Conservation (phyloP, 1,140 invertebrate species). For the Anthonomus grandis region DNA sequence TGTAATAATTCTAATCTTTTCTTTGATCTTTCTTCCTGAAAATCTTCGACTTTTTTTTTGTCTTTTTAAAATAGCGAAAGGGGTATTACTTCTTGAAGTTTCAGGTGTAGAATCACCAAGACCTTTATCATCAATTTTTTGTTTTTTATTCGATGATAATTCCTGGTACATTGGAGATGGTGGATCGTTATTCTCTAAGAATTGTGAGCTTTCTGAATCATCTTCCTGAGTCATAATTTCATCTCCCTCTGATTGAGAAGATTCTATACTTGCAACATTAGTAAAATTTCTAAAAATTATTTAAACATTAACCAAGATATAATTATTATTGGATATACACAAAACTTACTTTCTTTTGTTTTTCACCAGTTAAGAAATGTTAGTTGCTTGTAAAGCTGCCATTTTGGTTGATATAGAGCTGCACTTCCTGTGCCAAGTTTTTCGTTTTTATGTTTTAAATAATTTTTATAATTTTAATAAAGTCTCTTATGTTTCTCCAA, state of each 20-base stretch:
- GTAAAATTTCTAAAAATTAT: not conserved
- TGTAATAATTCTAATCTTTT: slow-evolving; percentile 3
- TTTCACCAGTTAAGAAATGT: too few species aligned
- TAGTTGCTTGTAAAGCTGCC: too few species aligned
- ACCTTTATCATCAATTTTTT: too few species aligned
- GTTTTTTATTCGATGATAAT: too few species aligned
- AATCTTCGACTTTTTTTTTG: slow-evolving; percentile 1
- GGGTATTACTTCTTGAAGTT: slow-evolving; percentile 5
- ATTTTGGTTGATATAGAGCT: too few species aligned
- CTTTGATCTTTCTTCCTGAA: slow-evolving; percentile 6
- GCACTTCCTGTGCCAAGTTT: too few species aligned
- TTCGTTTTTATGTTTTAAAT: too few species aligned
- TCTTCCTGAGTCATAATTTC: not conserved
- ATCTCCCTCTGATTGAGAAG: not conserved
- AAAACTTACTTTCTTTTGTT: too few species aligned
- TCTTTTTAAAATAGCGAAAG: not conserved
- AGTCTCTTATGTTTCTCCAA: too few species aligned
- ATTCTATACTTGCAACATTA: not conserved
- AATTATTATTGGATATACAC: too few species aligned
- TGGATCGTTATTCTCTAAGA: not conserved
- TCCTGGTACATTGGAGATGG: not conserved
- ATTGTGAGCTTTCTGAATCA: not conserved
- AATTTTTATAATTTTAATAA: too few species aligned
- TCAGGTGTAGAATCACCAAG: slow-evolving; percentile 5
- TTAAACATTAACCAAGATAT: too few species aligned